Evolutionary conservation across 92 coral and sea anemone species (phyloP), one percentile per base, ranked within the genome.

Genomic region (Pocillopora grandis): DNA sequence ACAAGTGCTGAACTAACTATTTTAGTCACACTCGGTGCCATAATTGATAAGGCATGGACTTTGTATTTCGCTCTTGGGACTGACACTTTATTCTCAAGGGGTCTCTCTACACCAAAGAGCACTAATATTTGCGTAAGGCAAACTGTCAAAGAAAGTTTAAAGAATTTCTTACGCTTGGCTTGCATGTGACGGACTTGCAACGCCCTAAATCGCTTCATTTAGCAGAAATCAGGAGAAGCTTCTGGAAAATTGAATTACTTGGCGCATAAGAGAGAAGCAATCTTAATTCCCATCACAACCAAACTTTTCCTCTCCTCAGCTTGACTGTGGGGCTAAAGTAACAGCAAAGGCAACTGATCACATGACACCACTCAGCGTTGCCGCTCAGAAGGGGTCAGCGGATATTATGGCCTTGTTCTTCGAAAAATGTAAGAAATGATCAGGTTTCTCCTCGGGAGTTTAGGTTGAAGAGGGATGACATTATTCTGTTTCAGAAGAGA

Each of bases 341-440:
- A 89, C 91, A 0, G 88, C 88, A 48, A 87, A 90, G 17, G 95
- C 92, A 66, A 76, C 76, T 21, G 98, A 94, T 79, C 89, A 91
- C 37, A 94, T 92, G 98, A 94, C 95, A 2, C 95, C 98, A 10
- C 84, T 94, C 10, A 89, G 98, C 18, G 92, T 92, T 77, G 93
- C 95, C 0, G 85, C 93, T 18, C 77, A 87, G 84, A 92, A 92
- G 72, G 98, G 98, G 10, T 82, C 92, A 21, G 85, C 88, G 56
- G 95, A 91, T 42, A 89, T 91, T 70, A 88, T 94, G 86, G 92
- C 88, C 27, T 78, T 89, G 20, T 90, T 94, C 85, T 92, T 94
- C 81, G 91, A 91, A 83, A 89, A 89, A 89, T 87, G 98, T 94
- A 80, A 60, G 94, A 66, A 5, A 18, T 62, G 55, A n/a, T 13